A percentile compares a stretch with the other conserved stretches of the same genome.
Evolutionary conservation across 30 jellyfish, hydroid and myxozoan genomes (phyloP).

Genomic region (Aurelia sp.): DNA sequence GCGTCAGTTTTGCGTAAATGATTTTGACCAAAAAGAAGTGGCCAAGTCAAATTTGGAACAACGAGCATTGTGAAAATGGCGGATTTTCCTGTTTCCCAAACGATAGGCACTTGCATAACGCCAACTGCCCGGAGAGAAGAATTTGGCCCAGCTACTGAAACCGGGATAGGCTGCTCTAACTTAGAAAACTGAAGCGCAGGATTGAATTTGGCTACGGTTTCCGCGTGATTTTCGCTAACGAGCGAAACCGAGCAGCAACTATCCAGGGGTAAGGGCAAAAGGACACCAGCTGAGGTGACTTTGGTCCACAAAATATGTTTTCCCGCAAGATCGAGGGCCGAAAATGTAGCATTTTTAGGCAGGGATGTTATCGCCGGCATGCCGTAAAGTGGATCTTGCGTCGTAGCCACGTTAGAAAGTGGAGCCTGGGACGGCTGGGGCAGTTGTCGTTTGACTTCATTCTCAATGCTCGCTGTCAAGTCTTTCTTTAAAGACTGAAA

Average conservation of each 20-base stretch:
- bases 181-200: conserved; percentile 34
- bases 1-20: conserved; percentile 37
- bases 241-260: conserved; percentile 61
- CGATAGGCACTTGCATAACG: conserved; percentile 48
- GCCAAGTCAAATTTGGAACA: conserved; percentile 55
- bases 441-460: no score
- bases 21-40: conserved; percentile 33
- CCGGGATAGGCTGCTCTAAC: conserved; percentile 55
- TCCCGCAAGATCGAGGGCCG: conserved; percentile 35
- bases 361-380: conserved; percentile 15
- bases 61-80: conserved; percentile 45
- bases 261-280: conserved; percentile 56
- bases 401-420: background rate
- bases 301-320: conserved; percentile 40
- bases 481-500: no score
- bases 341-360: background rate
- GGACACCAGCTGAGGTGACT: conserved; percentile 56
- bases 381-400: conserved; percentile 33
- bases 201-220: background rate
- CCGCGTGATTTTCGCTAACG: conserved; percentile 56
- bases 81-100: conserved; percentile 19
- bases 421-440: no score
- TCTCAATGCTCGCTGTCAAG: background rate
- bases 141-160: conserved; percentile 43
- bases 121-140: conserved; percentile 25